Conservation (phyloP, 2,113 vertebrate species). For the Ammospiza nelsoni region DNA sequence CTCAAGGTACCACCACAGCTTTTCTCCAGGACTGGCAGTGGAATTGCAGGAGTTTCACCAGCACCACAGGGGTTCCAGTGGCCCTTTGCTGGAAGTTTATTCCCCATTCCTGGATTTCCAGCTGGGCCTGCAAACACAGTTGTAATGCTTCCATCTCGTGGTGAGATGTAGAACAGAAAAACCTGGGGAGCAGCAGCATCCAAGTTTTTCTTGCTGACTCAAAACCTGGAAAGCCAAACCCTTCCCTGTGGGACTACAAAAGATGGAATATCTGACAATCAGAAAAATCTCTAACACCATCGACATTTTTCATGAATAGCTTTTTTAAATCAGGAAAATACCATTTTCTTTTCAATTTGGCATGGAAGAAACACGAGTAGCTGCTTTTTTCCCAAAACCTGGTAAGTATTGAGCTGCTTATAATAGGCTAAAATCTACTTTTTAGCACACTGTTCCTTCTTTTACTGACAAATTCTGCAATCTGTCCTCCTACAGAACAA, state of each 20-base stretch:
- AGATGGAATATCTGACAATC: not conserved
- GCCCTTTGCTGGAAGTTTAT: not conserved
- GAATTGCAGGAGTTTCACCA: not conserved
- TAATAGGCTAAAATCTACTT: not conserved
- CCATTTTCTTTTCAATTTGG: not conserved
- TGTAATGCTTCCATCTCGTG: slow-evolving; percentile 75
- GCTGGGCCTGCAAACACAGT: slow-evolving; percentile 28
- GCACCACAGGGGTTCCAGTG: not conserved
- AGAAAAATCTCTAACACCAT: not conserved
- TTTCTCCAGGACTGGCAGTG: not conserved
- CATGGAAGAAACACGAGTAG: not conserved
- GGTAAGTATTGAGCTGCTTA: not conserved
- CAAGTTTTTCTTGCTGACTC: not conserved
- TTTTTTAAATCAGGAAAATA: not conserved
- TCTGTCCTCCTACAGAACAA: not conserved
- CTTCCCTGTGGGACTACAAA: not conserved
- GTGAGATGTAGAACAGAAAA: slow-evolving; percentile 52
- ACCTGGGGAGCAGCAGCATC: too few species aligned
- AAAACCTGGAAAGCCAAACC: not conserved
- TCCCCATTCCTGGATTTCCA: not conserved
- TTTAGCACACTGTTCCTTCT: not conserved
- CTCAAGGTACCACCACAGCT: not conserved
- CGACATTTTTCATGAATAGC: not conserved
- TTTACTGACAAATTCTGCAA: not conserved
- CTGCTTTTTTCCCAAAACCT: not conserved